These are phyloP conservation scores for Watsonalla cultraria DNA, from an alignment of 2,888 invertebrate species.

Conservation along the genomic window DNA sequence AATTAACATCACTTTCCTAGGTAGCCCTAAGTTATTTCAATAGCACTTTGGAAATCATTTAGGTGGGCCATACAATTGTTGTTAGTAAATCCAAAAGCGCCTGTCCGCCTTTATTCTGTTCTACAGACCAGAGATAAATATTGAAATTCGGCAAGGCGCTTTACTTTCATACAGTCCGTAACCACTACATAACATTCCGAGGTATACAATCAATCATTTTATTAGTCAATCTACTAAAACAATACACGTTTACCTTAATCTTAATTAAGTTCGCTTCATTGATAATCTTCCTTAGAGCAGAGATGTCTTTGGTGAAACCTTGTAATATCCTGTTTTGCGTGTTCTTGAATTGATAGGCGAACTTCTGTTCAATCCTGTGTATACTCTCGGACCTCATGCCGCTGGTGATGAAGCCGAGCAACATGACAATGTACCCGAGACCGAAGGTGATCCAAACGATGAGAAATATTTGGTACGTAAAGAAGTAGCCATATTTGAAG, in stretches of 20 bases:
- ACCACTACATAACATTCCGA: no score
- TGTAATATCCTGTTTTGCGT: conserved; percentile 88
- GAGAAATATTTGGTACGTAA: conserved; percentile 88
- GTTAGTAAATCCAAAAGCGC: no score
- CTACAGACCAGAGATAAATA: no score
- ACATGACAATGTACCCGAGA: conserved; percentile 93
- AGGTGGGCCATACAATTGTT: no score
- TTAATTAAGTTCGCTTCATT: conserved; percentile 90
- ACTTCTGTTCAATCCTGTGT: conserved; percentile 85
- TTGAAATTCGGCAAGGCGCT: no score
- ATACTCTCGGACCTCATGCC: conserved; percentile 87
- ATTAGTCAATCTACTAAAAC: not conserved
- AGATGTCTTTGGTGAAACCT: conserved; percentile 86
- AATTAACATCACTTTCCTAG: no score
- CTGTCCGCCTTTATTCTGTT: no score
- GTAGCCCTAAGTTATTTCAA: not conserved
- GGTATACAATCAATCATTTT: no score
- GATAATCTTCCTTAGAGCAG: conserved; percentile 84
- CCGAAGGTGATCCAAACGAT: conserved; percentile 95
- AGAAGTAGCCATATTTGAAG: conserved; percentile 80
- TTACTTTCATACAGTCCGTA: no score
- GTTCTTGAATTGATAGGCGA: conserved; percentile 86
- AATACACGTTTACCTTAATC: conserved; percentile 81
- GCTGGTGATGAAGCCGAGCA: conserved; percentile 89
- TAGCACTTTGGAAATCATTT: not conserved